These are phyloP conservation scores for Dicaeum eximium DNA, from an alignment of 2,113 vertebrate species.

Conservation along the genomic window DNA sequence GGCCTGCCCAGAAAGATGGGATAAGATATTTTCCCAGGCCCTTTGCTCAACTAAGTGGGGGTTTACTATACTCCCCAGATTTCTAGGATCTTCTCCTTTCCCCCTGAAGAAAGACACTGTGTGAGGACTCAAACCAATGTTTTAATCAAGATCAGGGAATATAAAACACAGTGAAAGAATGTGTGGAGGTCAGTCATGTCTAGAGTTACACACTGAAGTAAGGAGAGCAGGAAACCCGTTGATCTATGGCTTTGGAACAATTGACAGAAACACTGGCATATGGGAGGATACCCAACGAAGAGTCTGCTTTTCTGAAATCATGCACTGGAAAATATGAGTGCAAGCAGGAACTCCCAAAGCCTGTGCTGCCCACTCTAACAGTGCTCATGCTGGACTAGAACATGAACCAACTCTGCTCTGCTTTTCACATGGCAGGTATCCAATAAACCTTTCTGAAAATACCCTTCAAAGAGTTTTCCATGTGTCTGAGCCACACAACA, in stretches of 20 bases:
- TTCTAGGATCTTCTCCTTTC: neutral
- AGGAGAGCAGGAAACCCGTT: neutral
- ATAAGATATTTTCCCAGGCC: neutral
- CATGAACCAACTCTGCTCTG: neutral
- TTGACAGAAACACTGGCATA: neutral
- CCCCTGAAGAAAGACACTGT: neutral
- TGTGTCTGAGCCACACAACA: neutral
- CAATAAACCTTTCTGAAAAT: neutral
- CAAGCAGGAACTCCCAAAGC: neutral
- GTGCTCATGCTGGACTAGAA: neutral
- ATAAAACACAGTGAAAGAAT: neutral
- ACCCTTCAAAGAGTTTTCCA: neutral
- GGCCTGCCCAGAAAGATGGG: neutral
- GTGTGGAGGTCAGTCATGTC: rapidly evolving
- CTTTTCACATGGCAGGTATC: neutral
- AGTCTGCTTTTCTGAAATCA: neutral
- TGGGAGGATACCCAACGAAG: neutral
- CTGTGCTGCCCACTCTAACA: neutral
- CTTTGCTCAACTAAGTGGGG: neutral
- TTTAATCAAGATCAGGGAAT: neutral
- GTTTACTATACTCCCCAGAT: neutral
- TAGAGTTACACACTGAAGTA: neutral
- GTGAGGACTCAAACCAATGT: neutral
- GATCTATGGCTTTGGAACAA: neutral
- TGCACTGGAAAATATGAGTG: neutral